Percentiles rank a stretch among this genome's conserved stretches.
Conservation (phyloP, 2,888 invertebrate genomes). For the Trachelus iudaicus region DNA sequence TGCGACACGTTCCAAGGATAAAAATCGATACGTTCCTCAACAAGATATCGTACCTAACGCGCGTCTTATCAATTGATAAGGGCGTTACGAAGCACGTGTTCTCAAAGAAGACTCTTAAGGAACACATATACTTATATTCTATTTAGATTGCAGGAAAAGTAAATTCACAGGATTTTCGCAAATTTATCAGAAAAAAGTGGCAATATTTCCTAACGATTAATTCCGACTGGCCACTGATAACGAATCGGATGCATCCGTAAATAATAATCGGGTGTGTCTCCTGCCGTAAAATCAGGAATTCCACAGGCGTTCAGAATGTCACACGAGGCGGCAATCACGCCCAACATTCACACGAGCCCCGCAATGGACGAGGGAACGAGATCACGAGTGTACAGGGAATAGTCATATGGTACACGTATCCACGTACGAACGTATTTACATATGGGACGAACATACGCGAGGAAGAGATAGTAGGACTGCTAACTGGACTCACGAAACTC, state of each 20-base stretch:
- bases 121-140: no score
- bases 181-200: not conserved
- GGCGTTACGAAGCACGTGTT: no score
- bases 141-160: rapidly evolving
- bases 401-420: not conserved
- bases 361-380: not conserved
- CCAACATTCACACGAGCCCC: constrained; percentile 54
- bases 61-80: no score
- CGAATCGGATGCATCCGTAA: not conserved
- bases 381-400: not conserved
- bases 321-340: constrained; percentile 60
- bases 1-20: not conserved
- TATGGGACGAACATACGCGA: constrained; percentile 9
- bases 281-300: constrained; percentile 54
- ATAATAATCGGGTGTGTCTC: not conserved
- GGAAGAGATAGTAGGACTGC: constrained; percentile 20
- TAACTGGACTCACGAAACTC: constrained; percentile 55
- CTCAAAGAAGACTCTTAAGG: no score
- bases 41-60: not conserved
- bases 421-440: not conserved
- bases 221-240: not conserved
- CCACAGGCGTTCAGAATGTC: constrained; percentile 50
- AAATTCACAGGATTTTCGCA: not conserved
- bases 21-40: not conserved
- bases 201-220: not conserved